Percentiles rank a stretch among this genome's conserved stretches.
phyloP scores from a whole-genome alignment of 2,113 vertebrate species.

The Neodon shergylaensis region DNA sequence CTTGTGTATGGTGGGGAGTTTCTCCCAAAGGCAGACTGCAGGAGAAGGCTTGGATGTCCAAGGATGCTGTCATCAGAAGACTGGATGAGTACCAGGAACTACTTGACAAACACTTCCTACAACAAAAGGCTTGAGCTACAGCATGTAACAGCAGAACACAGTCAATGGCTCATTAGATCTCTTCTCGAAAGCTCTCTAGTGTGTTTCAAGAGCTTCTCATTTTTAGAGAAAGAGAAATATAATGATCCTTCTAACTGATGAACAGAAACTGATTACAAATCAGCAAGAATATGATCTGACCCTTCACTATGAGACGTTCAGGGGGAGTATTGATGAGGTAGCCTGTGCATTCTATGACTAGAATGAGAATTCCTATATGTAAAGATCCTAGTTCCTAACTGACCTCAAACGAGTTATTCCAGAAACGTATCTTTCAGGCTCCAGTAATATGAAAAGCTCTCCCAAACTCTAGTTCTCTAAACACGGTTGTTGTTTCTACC shows the following conservation, averaged over 20 bases:
- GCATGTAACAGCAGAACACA: not conserved
- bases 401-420: not conserved
- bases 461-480: conserved; percentile 4
- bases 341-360: not conserved
- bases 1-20: not conserved
- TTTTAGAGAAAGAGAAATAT: not conserved
- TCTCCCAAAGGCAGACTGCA: not conserved
- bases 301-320: not conserved
- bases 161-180: not conserved
- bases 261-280: conserved; percentile 41
- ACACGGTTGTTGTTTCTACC: not conserved
- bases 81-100: no score
- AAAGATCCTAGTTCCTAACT: conserved; percentile 43
- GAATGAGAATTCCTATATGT: not conserved
- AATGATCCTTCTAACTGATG: not conserved
- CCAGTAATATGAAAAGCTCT: conserved; percentile 6
- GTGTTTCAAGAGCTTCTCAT: not conserved
- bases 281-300: not conserved
- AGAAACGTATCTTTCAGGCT: conserved; percentile 19
- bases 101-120: not conserved
- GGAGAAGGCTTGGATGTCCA: not conserved
- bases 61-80: not conserved
- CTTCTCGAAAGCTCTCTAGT: not conserved
- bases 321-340: not conserved
- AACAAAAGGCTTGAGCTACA: not conserved